Percentiles rank a stretch among this genome's conserved stretches.
Conservation (phyloP, 2,113 vertebrate species). For the Dromas ardeola region DNA sequence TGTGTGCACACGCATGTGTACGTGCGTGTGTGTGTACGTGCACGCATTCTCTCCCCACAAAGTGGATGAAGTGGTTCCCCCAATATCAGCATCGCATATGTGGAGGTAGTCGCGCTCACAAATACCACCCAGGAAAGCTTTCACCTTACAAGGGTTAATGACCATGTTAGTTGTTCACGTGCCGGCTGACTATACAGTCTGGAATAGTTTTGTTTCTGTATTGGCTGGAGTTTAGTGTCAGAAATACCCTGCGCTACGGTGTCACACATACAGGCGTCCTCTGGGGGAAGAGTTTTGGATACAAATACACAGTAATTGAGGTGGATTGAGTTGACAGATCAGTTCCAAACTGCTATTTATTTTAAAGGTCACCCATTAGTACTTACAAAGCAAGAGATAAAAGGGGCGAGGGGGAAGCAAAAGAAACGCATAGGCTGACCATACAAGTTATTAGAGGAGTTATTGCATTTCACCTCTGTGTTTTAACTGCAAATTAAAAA, state of each 20-base stretch:
- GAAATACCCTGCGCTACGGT: neutral
- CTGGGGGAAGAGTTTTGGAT: neutral
- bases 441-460: neutral
- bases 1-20: fast-evolving
- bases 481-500: neutral
- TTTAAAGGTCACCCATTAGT: neutral
- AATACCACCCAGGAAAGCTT: neutral
- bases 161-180: neutral
- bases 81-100: neutral
- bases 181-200: neutral
- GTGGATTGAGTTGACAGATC: neutral
- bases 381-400: neutral
- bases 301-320: neutral
- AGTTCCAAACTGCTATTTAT: neutral
- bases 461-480: neutral
- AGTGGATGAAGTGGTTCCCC: neutral
- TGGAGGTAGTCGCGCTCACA: neutral
- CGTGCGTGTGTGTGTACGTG: fast-evolving
- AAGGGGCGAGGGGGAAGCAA: neutral
- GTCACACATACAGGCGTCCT: neutral
- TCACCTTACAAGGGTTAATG: neutral
- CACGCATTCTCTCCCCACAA: neutral
- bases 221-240: neutral
- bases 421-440: neutral
- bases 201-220: neutral